These are phyloP conservation scores for Camptogramma bilineatum DNA, from an alignment of 2,888 invertebrate species.

Conservation along the genomic window DNA sequence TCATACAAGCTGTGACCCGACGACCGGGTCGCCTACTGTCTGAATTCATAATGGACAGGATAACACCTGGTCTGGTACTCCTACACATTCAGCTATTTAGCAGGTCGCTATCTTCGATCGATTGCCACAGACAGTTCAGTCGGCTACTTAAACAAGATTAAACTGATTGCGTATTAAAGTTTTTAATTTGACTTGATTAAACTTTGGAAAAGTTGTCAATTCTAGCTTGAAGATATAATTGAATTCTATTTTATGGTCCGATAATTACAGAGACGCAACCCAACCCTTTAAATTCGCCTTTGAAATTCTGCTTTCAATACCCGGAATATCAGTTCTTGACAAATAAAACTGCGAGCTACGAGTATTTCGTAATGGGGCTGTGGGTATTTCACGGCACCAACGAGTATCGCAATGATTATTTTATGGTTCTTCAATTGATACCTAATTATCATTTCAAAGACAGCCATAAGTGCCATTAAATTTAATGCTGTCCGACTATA, in stretches of 20 bases:
- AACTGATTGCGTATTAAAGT: neutral
- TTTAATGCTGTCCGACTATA: constrained; percentile 9
- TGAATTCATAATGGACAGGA: constrained; percentile 74
- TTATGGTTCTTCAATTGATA: constrained; percentile 23
- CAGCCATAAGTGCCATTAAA: constrained; percentile 21
- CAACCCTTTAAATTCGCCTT: neutral
- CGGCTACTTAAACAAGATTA: constrained; percentile 1
- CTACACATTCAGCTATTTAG: constrained; percentile 44
- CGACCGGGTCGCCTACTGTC: constrained; percentile 45
- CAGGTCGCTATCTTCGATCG: constrained; percentile 24
- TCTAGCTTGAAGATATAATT: neutral
- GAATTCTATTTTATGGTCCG: neutral
- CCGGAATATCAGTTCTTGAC: neutral
- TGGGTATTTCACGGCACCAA: neutral
- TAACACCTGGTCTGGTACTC: constrained; percentile 70
- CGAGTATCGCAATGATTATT: constrained; percentile 8
- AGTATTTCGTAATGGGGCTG: neutral
- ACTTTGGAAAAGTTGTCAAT: neutral
- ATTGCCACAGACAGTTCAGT: constrained; percentile 13
- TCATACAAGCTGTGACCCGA: constrained; percentile 19
- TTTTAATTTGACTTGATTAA: neutral
- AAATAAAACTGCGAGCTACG: neutral
- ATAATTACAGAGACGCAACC: neutral
- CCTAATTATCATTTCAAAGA: constrained; percentile 27
- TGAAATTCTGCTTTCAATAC: neutral